Percentiles rank a stretch among this genome's conserved stretches.
phyloP scores from a whole-genome alignment of 2,888 invertebrate genomes.

The Exephanes ischioxanthus region DNA sequence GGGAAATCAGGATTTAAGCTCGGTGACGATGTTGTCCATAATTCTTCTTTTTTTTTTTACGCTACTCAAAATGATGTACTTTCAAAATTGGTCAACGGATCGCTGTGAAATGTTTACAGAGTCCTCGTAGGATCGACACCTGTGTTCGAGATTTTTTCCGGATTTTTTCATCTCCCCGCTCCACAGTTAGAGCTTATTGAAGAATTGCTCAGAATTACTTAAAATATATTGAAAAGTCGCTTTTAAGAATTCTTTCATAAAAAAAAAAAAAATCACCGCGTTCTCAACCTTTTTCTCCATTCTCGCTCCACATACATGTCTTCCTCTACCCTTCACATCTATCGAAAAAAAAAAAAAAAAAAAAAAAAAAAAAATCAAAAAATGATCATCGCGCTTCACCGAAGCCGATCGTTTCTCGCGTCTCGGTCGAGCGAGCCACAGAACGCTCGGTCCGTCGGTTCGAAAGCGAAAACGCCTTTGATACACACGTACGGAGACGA shows the following conservation, averaged over 20 bases:
- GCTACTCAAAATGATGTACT: background rate
- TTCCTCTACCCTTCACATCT: too few relatives aligned
- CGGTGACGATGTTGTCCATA: background rate
- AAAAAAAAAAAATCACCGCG: too few relatives aligned
- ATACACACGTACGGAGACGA: slow-evolving; percentile 26
- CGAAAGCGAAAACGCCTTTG: slow-evolving; percentile 42
- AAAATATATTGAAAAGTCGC: too few relatives aligned
- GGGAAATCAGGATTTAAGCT: background rate
- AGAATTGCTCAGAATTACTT: too few relatives aligned
- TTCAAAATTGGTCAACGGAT: background rate
- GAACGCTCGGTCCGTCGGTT: slow-evolving; percentile 32
- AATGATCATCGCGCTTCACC: background rate
- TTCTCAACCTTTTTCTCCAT: too few relatives aligned
- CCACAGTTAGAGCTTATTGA: too few relatives aligned
- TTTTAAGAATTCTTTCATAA: too few relatives aligned
- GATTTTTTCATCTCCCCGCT: too few relatives aligned
- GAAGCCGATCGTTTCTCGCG: background rate
- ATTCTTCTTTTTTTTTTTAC: too few relatives aligned
- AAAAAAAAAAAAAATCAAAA: background rate
- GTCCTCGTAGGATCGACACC: background rate
- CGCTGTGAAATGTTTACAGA: background rate
- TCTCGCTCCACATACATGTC: too few relatives aligned
- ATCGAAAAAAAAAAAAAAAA: background rate
- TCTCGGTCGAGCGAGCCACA: background rate
- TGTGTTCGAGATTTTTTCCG: background rate